These are phyloP conservation scores for Automeris io DNA, from an alignment of 2,888 invertebrate genomes.

Conservation along the genomic window DNA sequence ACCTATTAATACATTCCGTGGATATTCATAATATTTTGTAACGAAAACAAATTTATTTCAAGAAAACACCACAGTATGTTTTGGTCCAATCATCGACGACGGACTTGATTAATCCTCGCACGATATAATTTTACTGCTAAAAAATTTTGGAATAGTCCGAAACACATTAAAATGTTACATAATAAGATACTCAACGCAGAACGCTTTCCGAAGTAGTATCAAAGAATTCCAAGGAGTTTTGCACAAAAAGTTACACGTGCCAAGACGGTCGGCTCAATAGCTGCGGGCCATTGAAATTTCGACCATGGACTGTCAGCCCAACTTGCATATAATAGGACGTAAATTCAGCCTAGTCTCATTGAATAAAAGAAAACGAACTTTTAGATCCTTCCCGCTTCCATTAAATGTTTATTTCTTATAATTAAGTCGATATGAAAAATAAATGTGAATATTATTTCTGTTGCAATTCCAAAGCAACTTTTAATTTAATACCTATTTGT, in stretches of 20 bases:
- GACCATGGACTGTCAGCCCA: constrained; percentile 50
- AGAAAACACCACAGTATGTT: constrained; percentile 33
- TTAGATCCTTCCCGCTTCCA: constrained; percentile 17
- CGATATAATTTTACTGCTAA: constrained; percentile 32
- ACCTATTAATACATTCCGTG: constrained; percentile 12
- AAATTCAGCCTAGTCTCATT: constrained; percentile 45
- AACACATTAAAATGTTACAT: constrained; percentile 59
- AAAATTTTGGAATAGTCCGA: constrained; percentile 31
- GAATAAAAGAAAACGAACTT: constrained; percentile 35
- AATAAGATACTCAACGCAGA: constrained; percentile 64
- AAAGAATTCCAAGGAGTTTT: constrained; percentile 64
- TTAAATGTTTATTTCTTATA: too few species aligned
- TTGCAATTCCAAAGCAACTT: too few species aligned
- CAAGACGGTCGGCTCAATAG: constrained; percentile 54
- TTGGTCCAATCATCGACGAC: constrained; percentile 28
- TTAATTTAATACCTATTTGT: too few species aligned
- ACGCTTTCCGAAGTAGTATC: constrained; percentile 47
- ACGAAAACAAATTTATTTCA: constrained; percentile 19
- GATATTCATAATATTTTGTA: constrained; percentile 17
- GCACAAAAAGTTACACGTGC: constrained; percentile 75
- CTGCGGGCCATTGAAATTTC: constrained; percentile 71
- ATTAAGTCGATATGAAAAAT: too few species aligned
- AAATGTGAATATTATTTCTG: too few species aligned
- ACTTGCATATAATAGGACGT: constrained; percentile 62
- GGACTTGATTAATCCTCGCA: constrained; percentile 31